These are phyloP conservation scores for Pangasius krempfi DNA, from an alignment of 2,797 vertebrate species.

Conservation along the genomic window DNA sequence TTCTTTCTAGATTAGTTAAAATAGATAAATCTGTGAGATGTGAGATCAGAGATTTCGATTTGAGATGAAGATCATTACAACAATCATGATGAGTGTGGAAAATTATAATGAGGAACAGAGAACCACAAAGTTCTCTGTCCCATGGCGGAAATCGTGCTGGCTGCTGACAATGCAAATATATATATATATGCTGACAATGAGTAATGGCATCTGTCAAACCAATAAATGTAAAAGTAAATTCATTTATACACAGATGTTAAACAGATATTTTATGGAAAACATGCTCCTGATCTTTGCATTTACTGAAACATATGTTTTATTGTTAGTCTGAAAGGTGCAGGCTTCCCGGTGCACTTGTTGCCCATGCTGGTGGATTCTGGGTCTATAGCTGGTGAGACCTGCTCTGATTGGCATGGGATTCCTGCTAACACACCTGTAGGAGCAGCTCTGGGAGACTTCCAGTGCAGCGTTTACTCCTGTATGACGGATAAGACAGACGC, in stretches of 20 bases:
- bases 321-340: conserved; percentile 79
- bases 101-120: neutral
- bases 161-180: neutral
- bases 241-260: neutral
- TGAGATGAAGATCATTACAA: neutral
- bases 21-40: neutral
- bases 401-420: conserved; percentile 82
- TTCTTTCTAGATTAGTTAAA: neutral
- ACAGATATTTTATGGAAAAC: neutral
- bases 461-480: conserved; percentile 94
- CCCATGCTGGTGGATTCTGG: conserved; percentile 82
- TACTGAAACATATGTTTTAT: conserved; percentile 53
- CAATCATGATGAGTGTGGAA: neutral
- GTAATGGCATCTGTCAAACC: neutral
- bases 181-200: neutral
- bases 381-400: conserved; percentile 78
- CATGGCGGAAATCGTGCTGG: neutral
- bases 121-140: neutral
- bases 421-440: conserved; percentile 84
- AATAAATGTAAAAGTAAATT: neutral
- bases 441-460: conserved; percentile 90
- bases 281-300: neutral
- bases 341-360: conserved; percentile 88
- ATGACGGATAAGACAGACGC: conserved; percentile 84
- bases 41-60: neutral